Evolutionary conservation across 2,797 vertebrate genomes (phyloP), one percentile per base, ranked within the genome.

Genomic region (Stomatorhinus walkeri): DNA sequence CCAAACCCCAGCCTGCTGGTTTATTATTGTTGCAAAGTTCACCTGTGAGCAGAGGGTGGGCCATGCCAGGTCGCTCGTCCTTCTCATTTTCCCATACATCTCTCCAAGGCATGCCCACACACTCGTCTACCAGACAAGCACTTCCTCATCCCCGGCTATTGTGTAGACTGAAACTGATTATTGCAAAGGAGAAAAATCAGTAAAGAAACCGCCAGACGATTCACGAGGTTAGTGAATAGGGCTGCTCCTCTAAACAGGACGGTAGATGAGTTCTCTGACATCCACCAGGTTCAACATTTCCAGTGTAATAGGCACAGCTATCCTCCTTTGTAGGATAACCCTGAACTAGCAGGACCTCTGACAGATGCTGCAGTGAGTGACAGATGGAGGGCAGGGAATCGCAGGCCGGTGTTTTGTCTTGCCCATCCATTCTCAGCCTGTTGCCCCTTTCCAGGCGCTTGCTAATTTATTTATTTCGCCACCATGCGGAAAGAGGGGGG

Each of bases 11-110:
- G 14, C 90, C 90, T 89, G 91, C 92, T 91, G 91, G 46, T 91
- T 93, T 94, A 93, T 95, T 94, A 92, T 93, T 93, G 92, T 94
- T 91, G 92, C 92, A 85, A 76, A 93, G 91, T 91, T 43, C 72
- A 92, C 94, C 91, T 24, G 22, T 88, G 79, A 76, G 90, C 46
- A 1, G 51, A 91, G 90, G 94, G 94, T 92, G 93, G 90, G 90
- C 92, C 93, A 91, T 91, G 91, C 90, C 89, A 91, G 90, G 89
- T 90, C 59, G 88, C 89, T 61, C 89, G 89, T 90, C 92, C 91
- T 93, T 89, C 91, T 90, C 92, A 83, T 22, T 87, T 86, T 89
- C 87, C 92, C 79, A 48, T 81, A 12, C 28, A 2, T 14, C 49
- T 90, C 90, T 91, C 90, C 87, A 88, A n/a, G 19, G 90, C 90